Evolutionary conservation across 2,797 vertebrate species (phyloP).

Genomic region (Nyctalus aviator): DNA sequence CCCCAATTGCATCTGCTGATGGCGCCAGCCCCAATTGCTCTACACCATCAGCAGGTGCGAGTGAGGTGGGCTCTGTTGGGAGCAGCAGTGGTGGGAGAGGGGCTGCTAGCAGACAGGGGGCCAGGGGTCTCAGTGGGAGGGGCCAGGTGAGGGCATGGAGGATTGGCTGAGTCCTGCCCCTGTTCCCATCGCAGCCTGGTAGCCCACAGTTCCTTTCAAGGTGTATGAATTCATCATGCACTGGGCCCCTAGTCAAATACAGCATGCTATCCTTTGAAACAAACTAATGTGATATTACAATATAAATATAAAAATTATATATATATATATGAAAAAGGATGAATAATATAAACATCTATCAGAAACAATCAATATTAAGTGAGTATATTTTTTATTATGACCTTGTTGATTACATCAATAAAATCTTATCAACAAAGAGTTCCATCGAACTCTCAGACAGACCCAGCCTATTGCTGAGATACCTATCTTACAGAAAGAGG

Average conservation of each 20-base stretch:
- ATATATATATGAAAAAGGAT: not conserved
- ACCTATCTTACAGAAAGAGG: not conserved
- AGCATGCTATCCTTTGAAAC: not conserved
- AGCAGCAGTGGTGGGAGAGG: too few species aligned
- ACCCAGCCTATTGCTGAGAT: not conserved
- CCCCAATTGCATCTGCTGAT: too few species aligned
- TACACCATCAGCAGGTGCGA: too few species aligned
- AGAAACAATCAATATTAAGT: not conserved
- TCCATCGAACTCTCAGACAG: not conserved
- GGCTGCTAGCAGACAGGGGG: too few species aligned
- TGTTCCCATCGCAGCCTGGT: too few species aligned
- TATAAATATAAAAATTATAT: conserved; percentile 12
- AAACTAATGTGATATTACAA: not conserved
- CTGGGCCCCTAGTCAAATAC: not conserved
- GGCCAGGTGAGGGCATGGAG: too few species aligned
- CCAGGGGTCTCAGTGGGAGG: too few species aligned
- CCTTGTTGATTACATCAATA: not conserved
- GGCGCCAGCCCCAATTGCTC: too few species aligned
- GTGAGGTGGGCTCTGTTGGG: too few species aligned
- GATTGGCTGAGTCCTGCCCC: too few species aligned
- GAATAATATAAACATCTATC: not conserved
- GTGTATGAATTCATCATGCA: too few species aligned
- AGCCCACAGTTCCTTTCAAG: too few species aligned
- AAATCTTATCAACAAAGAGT: not conserved
- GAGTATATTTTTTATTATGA: not conserved